A percentile compares a stretch with the other conserved stretches of the same genome.
Conservation (phyloP, 2,797 vertebrate species). For the Rallus crepitans region DNA sequence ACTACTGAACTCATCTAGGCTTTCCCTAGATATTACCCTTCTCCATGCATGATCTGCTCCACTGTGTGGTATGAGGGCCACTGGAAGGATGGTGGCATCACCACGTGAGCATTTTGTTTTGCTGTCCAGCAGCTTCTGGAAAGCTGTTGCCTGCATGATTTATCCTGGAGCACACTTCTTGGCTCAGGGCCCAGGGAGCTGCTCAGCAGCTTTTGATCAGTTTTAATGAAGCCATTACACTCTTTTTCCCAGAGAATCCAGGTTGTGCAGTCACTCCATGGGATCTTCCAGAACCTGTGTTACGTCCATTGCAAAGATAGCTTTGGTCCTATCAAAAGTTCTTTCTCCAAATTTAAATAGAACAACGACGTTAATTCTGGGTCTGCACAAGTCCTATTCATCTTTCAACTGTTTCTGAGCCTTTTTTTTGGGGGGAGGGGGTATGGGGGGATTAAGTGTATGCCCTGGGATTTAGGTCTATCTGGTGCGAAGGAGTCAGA, state of each 20-base stretch:
- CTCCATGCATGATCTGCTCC: neutral
- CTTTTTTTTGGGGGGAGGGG: neutral
- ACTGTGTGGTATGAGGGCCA: neutral
- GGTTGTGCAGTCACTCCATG: too few relatives aligned
- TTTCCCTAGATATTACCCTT: neutral
- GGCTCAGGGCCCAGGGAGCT: neutral
- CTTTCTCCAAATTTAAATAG: neutral
- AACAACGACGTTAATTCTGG: neutral
- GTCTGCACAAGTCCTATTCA: neutral
- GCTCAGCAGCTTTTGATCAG: neutral
- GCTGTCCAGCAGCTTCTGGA: neutral
- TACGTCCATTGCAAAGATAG: neutral
- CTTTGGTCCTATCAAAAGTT: neutral
- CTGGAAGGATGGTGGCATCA: neutral
- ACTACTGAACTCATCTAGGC: neutral
- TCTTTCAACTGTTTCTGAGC: neutral
- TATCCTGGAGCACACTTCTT: fast-evolving
- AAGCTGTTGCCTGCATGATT: neutral
- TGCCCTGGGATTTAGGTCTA: fast-evolving
- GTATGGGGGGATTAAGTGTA: fast-evolving
- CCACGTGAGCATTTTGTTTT: neutral
- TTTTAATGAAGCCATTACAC: neutral
- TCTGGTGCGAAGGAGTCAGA: neutral
- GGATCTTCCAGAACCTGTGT: neutral
- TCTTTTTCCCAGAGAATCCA: neutral